Percentiles rank a stretch among this genome's conserved stretches.
phyloP scores from a whole-genome alignment of 2,113 vertebrate species.

The Coturnix japonica region DNA sequence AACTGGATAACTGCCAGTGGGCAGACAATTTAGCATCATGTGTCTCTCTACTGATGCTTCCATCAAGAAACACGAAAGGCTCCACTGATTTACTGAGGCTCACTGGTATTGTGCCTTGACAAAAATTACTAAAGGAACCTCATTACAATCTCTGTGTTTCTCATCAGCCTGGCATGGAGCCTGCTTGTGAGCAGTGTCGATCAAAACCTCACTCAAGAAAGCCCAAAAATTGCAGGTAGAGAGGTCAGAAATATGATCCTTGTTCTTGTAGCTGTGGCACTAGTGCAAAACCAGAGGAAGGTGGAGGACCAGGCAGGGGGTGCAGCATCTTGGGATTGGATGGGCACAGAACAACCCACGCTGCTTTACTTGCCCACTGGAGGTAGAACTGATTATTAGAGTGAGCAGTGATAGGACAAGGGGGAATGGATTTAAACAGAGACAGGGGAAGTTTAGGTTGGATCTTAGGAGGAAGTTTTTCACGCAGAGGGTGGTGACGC shows the following conservation, averaged over 20 bases:
- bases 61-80: neutral
- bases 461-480: too few species aligned
- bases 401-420: too few species aligned
- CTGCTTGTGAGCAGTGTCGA: neutral
- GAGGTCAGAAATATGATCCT: neutral
- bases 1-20: neutral
- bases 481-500: too few species aligned
- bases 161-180: neutral
- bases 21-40: neutral
- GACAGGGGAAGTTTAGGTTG: too few species aligned
- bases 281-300: neutral
- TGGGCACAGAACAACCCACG: rapidly evolving
- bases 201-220: neutral
- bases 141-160: neutral
- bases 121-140: constrained; percentile 32
- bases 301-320: neutral
- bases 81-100: neutral
- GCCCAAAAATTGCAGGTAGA: neutral
- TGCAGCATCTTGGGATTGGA: neutral
- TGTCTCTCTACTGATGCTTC: constrained; percentile 3
- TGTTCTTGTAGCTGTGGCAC: neutral
- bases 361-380: neutral
- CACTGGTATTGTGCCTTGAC: neutral
- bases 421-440: too few species aligned
- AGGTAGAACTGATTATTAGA: too few species aligned